Evolutionary conservation across 2,113 vertebrate genomes (phyloP).

Genomic region (Piprites chloris): DNA sequence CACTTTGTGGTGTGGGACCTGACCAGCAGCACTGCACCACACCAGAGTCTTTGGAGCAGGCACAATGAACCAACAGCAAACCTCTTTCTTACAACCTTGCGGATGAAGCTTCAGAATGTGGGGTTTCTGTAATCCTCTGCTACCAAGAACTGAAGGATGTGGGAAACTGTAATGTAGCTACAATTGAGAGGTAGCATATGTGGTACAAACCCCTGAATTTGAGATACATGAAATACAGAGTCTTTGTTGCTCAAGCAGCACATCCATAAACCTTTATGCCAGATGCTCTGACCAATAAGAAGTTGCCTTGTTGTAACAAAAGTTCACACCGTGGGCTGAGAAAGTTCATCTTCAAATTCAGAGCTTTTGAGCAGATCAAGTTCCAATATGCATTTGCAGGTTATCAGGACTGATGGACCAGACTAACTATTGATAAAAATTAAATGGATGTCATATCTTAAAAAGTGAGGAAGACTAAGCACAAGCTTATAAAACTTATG

Average conservation of each 20-base stretch:
- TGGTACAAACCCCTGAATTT: neutral
- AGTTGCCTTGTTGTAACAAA: neutral
- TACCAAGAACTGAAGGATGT: neutral
- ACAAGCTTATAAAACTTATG: neutral
- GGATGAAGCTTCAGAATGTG: neutral
- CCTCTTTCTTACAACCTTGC: neutral
- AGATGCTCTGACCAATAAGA: neutral
- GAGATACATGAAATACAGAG: neutral
- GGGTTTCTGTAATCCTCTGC: neutral
- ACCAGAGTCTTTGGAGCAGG: neutral
- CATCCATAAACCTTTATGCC: neutral
- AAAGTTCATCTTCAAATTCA: neutral
- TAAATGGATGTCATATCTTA: neutral
- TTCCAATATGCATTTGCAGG: neutral
- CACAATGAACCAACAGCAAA: rapidly evolving
- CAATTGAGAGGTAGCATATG: neutral
- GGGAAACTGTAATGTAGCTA: neutral
- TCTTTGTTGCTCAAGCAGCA: neutral
- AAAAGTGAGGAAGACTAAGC: neutral
- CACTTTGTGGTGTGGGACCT: neutral
- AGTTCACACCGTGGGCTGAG: neutral
- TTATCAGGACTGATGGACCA: neutral
- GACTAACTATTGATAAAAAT: neutral
- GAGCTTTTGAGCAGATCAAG: neutral
- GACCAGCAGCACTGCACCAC: neutral